These are phyloP conservation scores for Lepidurus couesii DNA, from an alignment of 1,140 invertebrate species.

Conservation along the genomic window DNA sequence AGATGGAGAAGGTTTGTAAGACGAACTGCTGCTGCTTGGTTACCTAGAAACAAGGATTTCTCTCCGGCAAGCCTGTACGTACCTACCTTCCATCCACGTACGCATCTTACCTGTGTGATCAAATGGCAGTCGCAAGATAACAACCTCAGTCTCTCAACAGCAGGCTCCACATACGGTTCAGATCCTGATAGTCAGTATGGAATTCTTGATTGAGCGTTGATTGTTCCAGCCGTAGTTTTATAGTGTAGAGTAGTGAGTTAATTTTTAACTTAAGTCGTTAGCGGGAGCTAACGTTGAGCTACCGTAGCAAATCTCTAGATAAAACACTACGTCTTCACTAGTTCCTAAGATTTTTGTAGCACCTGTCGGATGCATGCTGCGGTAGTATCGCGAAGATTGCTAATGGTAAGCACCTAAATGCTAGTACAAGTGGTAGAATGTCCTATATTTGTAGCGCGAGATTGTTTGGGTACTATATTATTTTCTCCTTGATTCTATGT, in stretches of 20 bases:
- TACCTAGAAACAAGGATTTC: conserved; percentile 15
- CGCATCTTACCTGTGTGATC: conserved; percentile 18
- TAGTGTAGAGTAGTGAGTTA: not conserved
- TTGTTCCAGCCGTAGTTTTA: not conserved
- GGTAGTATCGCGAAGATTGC: conserved; percentile 18
- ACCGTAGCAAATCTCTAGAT: not conserved
- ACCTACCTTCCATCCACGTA: not conserved
- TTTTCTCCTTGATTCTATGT: not conserved
- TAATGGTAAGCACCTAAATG: conserved; percentile 4
- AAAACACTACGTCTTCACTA: not conserved
- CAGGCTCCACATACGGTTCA: not conserved
- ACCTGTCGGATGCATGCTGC: not conserved
- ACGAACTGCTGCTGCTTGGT: not conserved
- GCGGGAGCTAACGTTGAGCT: not conserved
- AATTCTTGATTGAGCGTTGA: not conserved
- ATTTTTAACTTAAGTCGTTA: not conserved
- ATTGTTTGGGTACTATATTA: not conserved
- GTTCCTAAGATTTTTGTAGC: not conserved
- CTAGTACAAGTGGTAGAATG: not conserved
- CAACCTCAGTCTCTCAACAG: not conserved
- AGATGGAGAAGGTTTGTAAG: not conserved
- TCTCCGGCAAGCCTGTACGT: not conserved
- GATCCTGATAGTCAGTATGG: not conserved
- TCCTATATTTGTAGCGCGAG: not conserved
- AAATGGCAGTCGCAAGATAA: not conserved